These are phyloP conservation scores for Thamnophis elegans DNA, from an alignment of 2,797 vertebrate genomes.

Conservation along the genomic window DNA sequence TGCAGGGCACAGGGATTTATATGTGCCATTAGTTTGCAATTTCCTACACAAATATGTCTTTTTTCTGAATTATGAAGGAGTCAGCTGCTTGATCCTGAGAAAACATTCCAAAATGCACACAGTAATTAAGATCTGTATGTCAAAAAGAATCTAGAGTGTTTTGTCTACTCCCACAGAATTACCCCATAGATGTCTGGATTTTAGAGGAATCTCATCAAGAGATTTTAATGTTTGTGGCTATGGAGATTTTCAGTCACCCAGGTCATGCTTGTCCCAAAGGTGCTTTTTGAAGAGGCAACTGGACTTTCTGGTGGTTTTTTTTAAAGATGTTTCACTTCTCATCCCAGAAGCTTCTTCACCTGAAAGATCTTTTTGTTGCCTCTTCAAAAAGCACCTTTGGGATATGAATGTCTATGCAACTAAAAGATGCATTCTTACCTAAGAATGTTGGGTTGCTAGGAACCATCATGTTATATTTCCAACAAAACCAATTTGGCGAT, in stretches of 20 bases:
- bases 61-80: neutral
- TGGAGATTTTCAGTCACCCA: too few relatives aligned
- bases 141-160: neutral
- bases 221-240: neutral
- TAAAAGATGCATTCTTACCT: neutral
- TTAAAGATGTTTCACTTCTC: too few relatives aligned
- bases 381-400: too few relatives aligned
- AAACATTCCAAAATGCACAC: neutral
- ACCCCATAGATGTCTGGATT: neutral
- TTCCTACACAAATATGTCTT: neutral
- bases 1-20: neutral
- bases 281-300: too few relatives aligned
- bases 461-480: neutral
- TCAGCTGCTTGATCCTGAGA: neutral
- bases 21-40: neutral
- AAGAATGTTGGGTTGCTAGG: neutral
- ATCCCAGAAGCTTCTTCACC: too few relatives aligned
- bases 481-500: neutral
- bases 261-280: too few relatives aligned
- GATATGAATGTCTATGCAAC: neutral
- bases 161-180: neutral
- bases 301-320: too few relatives aligned
- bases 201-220: neutral
- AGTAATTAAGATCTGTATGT: neutral
- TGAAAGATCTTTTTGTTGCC: too few relatives aligned